phyloP scores from a whole-genome alignment of 2,888 invertebrate genomes.

The Philhelius pedissequus region DNA sequence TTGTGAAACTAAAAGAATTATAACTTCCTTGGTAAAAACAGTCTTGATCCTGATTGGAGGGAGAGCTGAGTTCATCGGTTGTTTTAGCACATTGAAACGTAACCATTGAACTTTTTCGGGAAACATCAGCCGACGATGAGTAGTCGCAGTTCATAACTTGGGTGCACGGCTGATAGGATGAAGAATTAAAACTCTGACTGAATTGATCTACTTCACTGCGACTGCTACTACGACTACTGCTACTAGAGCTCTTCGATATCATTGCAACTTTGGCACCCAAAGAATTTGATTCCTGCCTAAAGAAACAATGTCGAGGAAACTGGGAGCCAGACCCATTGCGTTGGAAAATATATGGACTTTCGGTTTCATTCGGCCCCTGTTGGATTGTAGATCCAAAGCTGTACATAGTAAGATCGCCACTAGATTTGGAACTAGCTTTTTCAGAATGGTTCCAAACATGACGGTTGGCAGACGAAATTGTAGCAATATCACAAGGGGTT shows the following conservation, averaged over 20 bases:
- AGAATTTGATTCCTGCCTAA: slow-evolving; percentile 73
- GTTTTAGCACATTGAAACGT: slow-evolving; percentile 73
- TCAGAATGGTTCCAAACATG: slow-evolving; percentile 72
- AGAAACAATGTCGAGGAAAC: slow-evolving; percentile 78
- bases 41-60: slow-evolving; percentile 44
- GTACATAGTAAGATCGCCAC: slow-evolving; percentile 78
- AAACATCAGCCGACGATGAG: slow-evolving; percentile 73
- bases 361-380: slow-evolving; percentile 60
- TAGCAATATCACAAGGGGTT: slow-evolving; percentile 62
- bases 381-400: slow-evolving; percentile 72
- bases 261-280: slow-evolving; percentile 64
- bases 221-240: slow-evolving; percentile 48
- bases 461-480: slow-evolving; percentile 59
- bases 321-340: slow-evolving; percentile 78
- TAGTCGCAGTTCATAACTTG: slow-evolving; percentile 72
- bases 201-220: slow-evolving; percentile 58
- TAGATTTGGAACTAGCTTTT: slow-evolving; percentile 77
- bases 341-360: slow-evolving; percentile 56
- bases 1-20: slow-evolving; percentile 58
- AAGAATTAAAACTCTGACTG: slow-evolving; percentile 65
- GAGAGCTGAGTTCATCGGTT: slow-evolving; percentile 8
- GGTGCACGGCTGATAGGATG: slow-evolving; percentile 44
- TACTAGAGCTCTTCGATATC: slow-evolving; percentile 45
- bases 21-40: slow-evolving; percentile 63
- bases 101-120: slow-evolving; percentile 76